These are phyloP conservation scores for Pogonocichla stellata DNA, from an alignment of 2,113 vertebrate species.

Conservation along the genomic window DNA sequence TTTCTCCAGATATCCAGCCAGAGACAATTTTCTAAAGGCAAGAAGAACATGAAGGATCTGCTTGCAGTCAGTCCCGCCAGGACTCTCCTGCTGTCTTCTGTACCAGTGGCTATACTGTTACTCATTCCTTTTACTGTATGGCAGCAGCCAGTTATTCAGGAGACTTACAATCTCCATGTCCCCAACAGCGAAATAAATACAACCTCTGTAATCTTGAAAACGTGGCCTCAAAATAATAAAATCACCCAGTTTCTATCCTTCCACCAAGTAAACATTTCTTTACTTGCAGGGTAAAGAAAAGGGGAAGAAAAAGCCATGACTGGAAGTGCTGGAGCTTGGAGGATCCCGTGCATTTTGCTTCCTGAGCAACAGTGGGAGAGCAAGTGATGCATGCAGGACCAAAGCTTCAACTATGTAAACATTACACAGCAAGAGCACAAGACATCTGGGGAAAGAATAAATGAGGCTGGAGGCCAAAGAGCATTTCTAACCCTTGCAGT, in stretches of 20 bases:
- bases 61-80: neutral
- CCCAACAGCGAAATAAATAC: neutral
- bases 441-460: neutral
- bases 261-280: neutral
- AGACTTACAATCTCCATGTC: neutral
- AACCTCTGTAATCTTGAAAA: neutral
- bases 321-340: neutral
- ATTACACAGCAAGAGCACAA: neutral
- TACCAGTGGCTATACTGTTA: neutral
- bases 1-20: neutral
- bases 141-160: neutral
- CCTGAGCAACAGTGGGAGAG: neutral
- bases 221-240: neutral
- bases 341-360: neutral
- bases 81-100: rapidly evolving
- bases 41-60: neutral
- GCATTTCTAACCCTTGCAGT: neutral
- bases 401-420: neutral
- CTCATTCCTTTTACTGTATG: neutral
- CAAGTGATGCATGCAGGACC: rapidly evolving
- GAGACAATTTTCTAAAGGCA: neutral
- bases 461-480: neutral
- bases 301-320: rapidly evolving
- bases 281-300: neutral
- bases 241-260: neutral